Conservation (phyloP, 2,888 invertebrate species). For the Coenonympha arcania region DNA sequence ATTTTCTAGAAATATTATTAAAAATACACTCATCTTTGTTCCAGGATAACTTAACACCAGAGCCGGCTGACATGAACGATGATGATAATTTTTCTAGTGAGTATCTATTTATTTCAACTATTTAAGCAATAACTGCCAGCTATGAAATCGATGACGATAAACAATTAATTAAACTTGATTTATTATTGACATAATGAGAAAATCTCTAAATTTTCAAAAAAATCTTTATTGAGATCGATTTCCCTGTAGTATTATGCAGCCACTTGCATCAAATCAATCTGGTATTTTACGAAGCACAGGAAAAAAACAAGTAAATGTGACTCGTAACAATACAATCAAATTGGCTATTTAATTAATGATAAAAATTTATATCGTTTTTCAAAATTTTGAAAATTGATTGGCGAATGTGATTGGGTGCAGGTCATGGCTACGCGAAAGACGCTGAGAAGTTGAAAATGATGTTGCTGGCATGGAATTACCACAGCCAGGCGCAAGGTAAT, state of each 20-base stretch:
- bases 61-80: slow-evolving; percentile 79
- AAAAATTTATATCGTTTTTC: slow-evolving; percentile 32
- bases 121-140: no score
- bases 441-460: slow-evolving; percentile 90
- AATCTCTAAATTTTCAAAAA: not conserved
- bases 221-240: slow-evolving; percentile 9
- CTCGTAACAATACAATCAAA: slow-evolving; percentile 26
- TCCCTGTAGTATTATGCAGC: slow-evolving; percentile 33
- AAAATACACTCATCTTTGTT: slow-evolving; percentile 47
- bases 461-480: slow-evolving; percentile 91
- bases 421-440: slow-evolving; percentile 81
- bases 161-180: not conserved
- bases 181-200: no score
- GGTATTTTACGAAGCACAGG: slow-evolving; percentile 48
- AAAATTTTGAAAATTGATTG: slow-evolving; percentile 59
- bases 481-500: slow-evolving; percentile 82
- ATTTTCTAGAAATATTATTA: not conserved
- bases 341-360: slow-evolving; percentile 41
- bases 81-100: slow-evolving; percentile 82
- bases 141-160: slow-evolving; percentile 12
- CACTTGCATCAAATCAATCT: slow-evolving; percentile 73
- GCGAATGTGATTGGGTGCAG: slow-evolving; percentile 73
- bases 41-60: slow-evolving; percentile 81
- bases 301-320: slow-evolving; percentile 9
- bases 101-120: no score